Percentiles rank a stretch among this genome's conserved stretches.
These are phyloP conservation scores for Drosophila diplacantha DNA, from an alignment of 2,888 invertebrate genomes.

Conservation along the genomic window DNA sequence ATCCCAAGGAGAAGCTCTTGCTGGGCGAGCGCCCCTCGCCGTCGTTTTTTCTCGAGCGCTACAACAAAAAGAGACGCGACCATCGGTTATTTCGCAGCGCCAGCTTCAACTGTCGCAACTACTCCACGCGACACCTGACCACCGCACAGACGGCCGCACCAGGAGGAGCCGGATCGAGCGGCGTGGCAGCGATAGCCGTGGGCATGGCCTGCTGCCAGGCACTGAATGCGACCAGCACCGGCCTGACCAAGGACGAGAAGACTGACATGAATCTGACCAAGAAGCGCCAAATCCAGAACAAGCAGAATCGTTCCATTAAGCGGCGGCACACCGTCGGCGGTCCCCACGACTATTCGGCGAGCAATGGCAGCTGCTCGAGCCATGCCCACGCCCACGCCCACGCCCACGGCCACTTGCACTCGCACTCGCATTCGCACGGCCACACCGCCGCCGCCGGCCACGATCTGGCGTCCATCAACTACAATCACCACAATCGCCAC, in stretches of 20 bases:
- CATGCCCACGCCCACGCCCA: background rate
- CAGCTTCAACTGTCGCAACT: constrained; percentile 78
- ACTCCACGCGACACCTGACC: constrained; percentile 76
- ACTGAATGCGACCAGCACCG: constrained; percentile 49
- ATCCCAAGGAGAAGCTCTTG: constrained; percentile 76
- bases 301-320: constrained; percentile 84
- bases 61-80: constrained; percentile 77
- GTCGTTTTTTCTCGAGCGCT: constrained; percentile 77
- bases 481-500: constrained; percentile 65
- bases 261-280: constrained; percentile 89
- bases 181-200: constrained; percentile 70
- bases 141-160: constrained; percentile 34
- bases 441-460: constrained; percentile 32
- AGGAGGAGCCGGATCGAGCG: constrained; percentile 27
- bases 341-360: constrained; percentile 85
- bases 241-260: constrained; percentile 85
- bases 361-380: constrained; percentile 12
- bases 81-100: constrained; percentile 77
- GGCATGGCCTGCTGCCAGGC: constrained; percentile 45
- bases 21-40: constrained; percentile 69
- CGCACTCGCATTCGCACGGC: background rate
- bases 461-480: constrained; percentile 61
- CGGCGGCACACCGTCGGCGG: constrained; percentile 95
- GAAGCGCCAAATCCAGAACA: constrained; percentile 81
- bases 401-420: background rate